Evolutionary conservation across 2,888 invertebrate species (phyloP).

Genomic region (Sinelater perroti): DNA sequence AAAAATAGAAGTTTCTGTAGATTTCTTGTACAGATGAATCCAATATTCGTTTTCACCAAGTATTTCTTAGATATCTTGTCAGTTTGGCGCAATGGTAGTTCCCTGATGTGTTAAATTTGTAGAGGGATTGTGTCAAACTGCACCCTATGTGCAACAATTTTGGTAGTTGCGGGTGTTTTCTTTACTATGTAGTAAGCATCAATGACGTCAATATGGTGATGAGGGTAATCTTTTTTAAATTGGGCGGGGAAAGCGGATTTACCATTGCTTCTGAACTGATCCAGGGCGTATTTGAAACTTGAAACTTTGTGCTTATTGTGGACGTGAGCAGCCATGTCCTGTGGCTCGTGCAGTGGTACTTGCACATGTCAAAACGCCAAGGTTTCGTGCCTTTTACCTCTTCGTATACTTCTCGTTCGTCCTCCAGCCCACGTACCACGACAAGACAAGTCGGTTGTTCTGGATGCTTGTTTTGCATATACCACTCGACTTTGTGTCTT

Average conservation of each 20-base stretch:
- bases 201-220: slow-evolving; percentile 58
- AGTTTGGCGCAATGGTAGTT: slow-evolving; percentile 67
- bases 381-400: slow-evolving; percentile 64
- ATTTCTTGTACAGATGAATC: too few relatives aligned
- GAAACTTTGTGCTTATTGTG: slow-evolving; percentile 69
- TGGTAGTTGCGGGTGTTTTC: slow-evolving; percentile 39
- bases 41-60: slow-evolving; percentile 39
- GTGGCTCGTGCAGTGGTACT: slow-evolving; percentile 67
- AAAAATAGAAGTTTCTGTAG: too few relatives aligned
- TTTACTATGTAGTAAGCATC: slow-evolving; percentile 66
- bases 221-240: slow-evolving; percentile 67
- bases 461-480: slow-evolving; percentile 69
- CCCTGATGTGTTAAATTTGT: slow-evolving; percentile 68
- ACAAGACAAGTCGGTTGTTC: slow-evolving; percentile 62
- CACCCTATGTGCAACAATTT: slow-evolving; percentile 52
- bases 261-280: slow-evolving; percentile 67
- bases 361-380: slow-evolving; percentile 77
- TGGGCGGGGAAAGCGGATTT: slow-evolving; percentile 69
- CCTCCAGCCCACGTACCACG: slow-evolving; percentile 60
- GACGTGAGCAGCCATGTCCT: slow-evolving; percentile 70
- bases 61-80: slow-evolving; percentile 45
- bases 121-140: slow-evolving; percentile 67
- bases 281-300: slow-evolving; percentile 75
- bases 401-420: slow-evolving; percentile 47
- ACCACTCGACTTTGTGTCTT: slow-evolving; percentile 71